These are phyloP conservation scores for Tetramorium simillimum DNA, from an alignment of 1,140 invertebrate genomes.

Conservation along the genomic window DNA sequence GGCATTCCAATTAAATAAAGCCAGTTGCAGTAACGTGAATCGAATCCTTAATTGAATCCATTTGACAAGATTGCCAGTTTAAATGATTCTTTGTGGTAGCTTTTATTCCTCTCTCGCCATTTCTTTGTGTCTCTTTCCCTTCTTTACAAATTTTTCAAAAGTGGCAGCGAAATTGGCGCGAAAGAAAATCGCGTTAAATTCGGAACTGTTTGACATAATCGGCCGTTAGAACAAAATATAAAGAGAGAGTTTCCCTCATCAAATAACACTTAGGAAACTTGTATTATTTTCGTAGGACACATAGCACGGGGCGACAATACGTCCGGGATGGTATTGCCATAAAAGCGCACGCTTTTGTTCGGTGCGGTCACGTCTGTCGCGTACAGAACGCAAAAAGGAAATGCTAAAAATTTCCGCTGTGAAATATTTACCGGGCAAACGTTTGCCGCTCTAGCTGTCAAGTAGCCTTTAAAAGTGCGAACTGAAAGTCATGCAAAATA, in stretches of 20 bases:
- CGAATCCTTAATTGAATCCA: background rate
- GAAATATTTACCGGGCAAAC: constrained; percentile 41
- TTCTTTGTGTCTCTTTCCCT: background rate
- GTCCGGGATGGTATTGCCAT: background rate
- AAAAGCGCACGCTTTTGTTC: constrained; percentile 23
- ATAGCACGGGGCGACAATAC: background rate
- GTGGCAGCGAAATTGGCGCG: background rate
- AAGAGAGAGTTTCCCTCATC: background rate
- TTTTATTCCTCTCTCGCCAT: background rate
- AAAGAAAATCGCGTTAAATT: background rate
- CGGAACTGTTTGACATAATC: background rate
- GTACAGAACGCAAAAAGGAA: constrained; percentile 9
- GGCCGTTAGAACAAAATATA: background rate
- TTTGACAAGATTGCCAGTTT: constrained; percentile 5
- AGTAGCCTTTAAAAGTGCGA: constrained; percentile 15
- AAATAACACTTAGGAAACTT: constrained; percentile 14
- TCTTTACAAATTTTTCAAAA: background rate
- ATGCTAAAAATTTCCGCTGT: constrained; percentile 37
- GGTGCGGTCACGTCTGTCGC: constrained; percentile 1
- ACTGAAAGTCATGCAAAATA: background rate
- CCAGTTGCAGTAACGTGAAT: background rate
- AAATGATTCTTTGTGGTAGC: constrained; percentile 6
- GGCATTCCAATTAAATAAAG: constrained; percentile 18
- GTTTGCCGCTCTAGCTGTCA: constrained; percentile 16
- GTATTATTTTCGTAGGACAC: background rate